Evolutionary conservation across 2,113 vertebrate genomes (phyloP), one percentile per base, ranked within the genome.

Genomic region (Chaetura pelagica): DNA sequence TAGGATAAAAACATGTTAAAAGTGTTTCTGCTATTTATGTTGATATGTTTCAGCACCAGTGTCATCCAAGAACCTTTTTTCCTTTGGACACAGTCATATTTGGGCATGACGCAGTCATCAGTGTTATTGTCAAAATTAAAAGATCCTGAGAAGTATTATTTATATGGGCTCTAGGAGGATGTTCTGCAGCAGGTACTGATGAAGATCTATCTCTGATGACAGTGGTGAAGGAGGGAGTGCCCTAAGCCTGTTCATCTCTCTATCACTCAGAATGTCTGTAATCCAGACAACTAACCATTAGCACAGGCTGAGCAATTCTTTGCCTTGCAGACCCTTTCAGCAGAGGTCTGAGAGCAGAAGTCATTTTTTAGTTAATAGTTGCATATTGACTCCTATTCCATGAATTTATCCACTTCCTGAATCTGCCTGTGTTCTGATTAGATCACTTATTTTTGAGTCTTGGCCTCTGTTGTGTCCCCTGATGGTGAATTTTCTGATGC

Each of bases 351-450:
- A 77, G 68, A 55, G 34, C 32, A 95, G 38, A 87, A 32, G 27
- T 68, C 38, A 59, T 15, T 44, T 80, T 49, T 74, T 89, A 16
- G 38, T 90, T 86, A 64, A 64, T 51, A 72, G 42, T 32, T 84
- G 27, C 35, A 46, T 40, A 52, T 82, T 26, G 32, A 73, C 84
- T 57, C 71, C 10, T 84, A 20, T 54, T 71, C 42, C 4, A 9
- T 64, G 26, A 77, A 76, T 87, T 69, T 79, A 20, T 82, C 51
- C 34, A 34, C 77, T 85, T 89, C 66, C 67, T 58, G 18, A 89
- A 68, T 11, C 49, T 73, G 26, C 30, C 29, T 38, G 24, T 30
- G 20, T 49, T 79, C 21, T 24, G 0, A 0, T 76, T 44, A 76
- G 38, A 85, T 40, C 46, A 26, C 18, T 29, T 75, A 69, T 89